Base-by-base conservation (phyloP, 2,888 invertebrate genomes). In the Thymelicus lineola region DNA sequence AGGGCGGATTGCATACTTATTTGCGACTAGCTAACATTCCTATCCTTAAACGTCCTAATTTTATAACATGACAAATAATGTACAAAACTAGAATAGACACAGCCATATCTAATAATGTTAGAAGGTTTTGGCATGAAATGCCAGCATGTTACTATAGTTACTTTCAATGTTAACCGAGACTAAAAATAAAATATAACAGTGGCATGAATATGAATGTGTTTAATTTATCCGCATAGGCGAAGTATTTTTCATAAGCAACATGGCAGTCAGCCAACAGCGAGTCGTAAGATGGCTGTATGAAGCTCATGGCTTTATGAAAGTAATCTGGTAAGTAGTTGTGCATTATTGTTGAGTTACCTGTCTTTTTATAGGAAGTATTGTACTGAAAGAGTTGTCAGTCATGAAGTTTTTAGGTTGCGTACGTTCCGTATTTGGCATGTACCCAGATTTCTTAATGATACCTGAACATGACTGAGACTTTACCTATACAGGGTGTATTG, bases 261-360 rank as follows among this genome's bases (percentile, higher is more conserved):
- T 65, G 57, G 57, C 65, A 12, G 6, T 9, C 35, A 28, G 57
- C 65, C 65, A 65, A 57, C 7, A 0, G 10, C 38, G 0, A 48
- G 6, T 50, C 48, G 48, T 17, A 7, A 38, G 38, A 42, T 14
- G 6, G 14, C 42, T 6, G 0, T 9, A 9, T 45, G 60, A 10
- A 45, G 7, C 10, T n/a, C 10, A 20, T 45, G 42, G 42, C 60
- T 45, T 45, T 45, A 65, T 45, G n/a, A 65, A 65, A n/a, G 57
- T n/a, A 35, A 38, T 35, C 62, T 45, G 65, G 65, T 65, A 65
- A 55, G 65, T 55, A 14, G 38, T 17, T 10, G 36, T 36, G 35
- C n/a, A n/a, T 28, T 9, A 58, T 38, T 38, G 42, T 42, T 42
- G 0, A 42, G 42, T 42, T 9, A 42, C 38, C 38, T 38, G 38